A percentile compares a stretch with the other conserved stretches of the same genome.
phyloP scores from a whole-genome alignment of 2,888 invertebrate genomes.

The Leptarthrus brevirostris region DNA sequence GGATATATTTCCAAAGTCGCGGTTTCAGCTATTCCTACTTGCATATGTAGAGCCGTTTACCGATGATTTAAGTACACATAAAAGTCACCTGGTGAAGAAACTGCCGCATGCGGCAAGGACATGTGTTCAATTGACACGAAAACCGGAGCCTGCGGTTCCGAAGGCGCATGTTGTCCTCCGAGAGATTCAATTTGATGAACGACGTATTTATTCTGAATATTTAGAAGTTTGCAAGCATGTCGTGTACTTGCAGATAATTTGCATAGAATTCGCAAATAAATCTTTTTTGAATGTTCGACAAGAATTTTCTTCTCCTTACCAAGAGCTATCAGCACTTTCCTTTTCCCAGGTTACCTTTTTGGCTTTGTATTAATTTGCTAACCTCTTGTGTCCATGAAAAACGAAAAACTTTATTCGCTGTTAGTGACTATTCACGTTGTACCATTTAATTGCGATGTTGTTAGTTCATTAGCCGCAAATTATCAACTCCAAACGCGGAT shows the following conservation, averaged over 20 bases:
- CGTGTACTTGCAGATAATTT: conserved; percentile 29
- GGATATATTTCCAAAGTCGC: conserved; percentile 2
- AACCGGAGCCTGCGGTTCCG: background rate
- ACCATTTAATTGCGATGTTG: conserved; percentile 22
- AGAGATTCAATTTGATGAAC: background rate
- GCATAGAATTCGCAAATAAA: conserved; percentile 46
- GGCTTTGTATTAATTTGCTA: background rate
- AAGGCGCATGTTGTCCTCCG: background rate
- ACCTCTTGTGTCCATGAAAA: background rate
- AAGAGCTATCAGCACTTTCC: background rate
- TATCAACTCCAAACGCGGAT: conserved; percentile 2
- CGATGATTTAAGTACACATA: conserved; percentile 6
- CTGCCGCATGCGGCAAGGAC: conserved; percentile 8
- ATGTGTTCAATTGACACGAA: conserved; percentile 29
- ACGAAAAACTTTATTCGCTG: conserved; percentile 4
- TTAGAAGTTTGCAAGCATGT: conserved; percentile 20
- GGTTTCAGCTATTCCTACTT: background rate
- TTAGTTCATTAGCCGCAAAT: conserved; percentile 20
- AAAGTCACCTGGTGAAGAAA: background rate
- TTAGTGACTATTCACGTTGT: conserved; percentile 4
- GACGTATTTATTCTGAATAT: conserved; percentile 3
- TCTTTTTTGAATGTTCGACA: conserved; percentile 7
- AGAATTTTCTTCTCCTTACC: background rate
- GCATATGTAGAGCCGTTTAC: no score
- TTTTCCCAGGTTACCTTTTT: background rate